A percentile compares a stretch with the other conserved stretches of the same genome.
Evolutionary conservation across 2,113 vertebrate genomes (phyloP).

Genomic region (Cottus gobio): DNA sequence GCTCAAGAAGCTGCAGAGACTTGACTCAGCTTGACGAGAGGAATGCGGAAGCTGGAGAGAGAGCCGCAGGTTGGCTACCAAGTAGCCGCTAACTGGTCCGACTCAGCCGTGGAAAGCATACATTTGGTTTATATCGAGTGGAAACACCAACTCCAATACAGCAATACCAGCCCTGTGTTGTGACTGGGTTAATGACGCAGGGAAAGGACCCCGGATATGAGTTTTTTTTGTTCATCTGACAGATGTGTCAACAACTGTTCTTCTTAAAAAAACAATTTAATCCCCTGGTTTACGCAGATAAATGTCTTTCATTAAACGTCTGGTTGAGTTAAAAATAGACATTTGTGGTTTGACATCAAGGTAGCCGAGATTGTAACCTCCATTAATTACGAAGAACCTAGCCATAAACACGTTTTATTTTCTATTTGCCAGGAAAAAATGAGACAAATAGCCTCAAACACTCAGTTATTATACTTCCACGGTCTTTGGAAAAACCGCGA

Average conservation of each 20-base stretch:
- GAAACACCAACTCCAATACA: rapidly evolving
- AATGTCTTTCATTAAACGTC: neutral
- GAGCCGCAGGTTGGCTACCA: conserved; percentile 1
- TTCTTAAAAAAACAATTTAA: neutral
- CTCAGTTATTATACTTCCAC: neutral
- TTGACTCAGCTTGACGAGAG: conserved; percentile 65
- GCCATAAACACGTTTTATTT: no score
- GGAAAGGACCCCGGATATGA: neutral
- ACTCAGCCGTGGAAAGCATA: neutral
- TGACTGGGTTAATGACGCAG: neutral
- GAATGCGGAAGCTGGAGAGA: conserved; percentile 77
- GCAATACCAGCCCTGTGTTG: neutral
- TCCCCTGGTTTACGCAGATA: neutral
- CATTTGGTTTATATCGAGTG: neutral
- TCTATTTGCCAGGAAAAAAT: neutral
- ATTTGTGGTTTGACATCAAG: neutral
- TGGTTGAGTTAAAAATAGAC: no score
- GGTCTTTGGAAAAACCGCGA: no score
- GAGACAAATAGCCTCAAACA: neutral
- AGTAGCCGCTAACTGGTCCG: neutral
- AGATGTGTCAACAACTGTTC: neutral
- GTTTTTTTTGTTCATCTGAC: neutral
- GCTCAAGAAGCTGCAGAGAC: conserved; percentile 45
- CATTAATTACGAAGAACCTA: no score
- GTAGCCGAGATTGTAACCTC: neutral